Percentiles rank a stretch among this genome's conserved stretches.
Conservation (phyloP, 2,113 vertebrate genomes). For the Colistium nudipinnis region DNA sequence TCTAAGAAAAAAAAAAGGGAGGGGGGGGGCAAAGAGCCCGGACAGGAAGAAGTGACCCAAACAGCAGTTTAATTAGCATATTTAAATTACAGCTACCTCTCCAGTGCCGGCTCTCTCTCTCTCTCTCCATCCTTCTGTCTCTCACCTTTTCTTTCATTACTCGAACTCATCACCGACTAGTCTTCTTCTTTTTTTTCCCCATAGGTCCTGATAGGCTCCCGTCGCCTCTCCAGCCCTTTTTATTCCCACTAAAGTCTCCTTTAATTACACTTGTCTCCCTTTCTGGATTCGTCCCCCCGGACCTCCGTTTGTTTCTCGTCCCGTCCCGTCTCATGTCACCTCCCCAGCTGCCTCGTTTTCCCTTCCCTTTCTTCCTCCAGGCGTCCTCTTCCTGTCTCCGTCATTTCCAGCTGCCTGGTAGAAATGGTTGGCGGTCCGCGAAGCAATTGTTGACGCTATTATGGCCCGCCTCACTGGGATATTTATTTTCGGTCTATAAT, state of each 20-base stretch:
- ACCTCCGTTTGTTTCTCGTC: neutral
- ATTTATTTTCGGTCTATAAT: conserved; percentile 56
- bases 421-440: conserved; percentile 36
- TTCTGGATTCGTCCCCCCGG: conserved; percentile 46
- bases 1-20: conserved; percentile 4
- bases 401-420: conserved; percentile 20
- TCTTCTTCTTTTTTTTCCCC: conserved; percentile 17
- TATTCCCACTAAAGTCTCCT: conserved; percentile 1
- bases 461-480: conserved; percentile 45
- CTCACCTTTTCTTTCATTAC: conserved; percentile 45
- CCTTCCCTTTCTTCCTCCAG: neutral
- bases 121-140: conserved; percentile 32
- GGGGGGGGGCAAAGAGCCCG: conserved; percentile 14
- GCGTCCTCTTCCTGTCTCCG: neutral
- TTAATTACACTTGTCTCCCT: conserved; percentile 58
- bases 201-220: conserved; percentile 9
- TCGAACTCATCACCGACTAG: conserved; percentile 40
- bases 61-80: conserved; percentile 75
- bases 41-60: conserved; percentile 68
- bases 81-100: conserved; percentile 59
- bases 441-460: conserved; percentile 59
- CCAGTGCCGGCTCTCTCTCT: conserved; percentile 21
- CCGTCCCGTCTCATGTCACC: neutral
- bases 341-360: conserved; percentile 14
- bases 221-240: conserved; percentile 19